phyloP scores from a whole-genome alignment of 2,797 vertebrate genomes.

The Gadopsis marmoratus region DNA sequence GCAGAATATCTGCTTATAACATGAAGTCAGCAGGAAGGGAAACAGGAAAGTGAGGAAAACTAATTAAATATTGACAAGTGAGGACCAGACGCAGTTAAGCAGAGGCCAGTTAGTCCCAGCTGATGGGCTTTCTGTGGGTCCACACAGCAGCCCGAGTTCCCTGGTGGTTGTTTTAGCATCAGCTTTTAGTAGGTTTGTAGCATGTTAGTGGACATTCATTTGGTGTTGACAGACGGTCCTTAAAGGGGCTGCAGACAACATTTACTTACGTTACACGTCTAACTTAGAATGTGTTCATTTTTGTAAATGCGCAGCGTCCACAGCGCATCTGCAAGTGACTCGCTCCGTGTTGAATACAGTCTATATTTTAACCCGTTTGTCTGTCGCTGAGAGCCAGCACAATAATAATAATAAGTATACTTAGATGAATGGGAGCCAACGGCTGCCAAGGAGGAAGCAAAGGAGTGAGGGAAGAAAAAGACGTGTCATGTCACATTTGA shows the following conservation, averaged over 20 bases:
- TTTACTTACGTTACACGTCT: no score
- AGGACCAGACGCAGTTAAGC: not conserved
- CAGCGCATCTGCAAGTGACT: not conserved
- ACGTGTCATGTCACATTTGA: no score
- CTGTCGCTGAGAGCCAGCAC: no score
- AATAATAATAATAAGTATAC: not conserved
- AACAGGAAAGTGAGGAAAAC: not conserved
- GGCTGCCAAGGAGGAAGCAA: no score
- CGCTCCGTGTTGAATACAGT: no score
- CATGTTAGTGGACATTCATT: not conserved
- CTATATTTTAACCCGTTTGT: no score
- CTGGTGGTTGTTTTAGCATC: no score
- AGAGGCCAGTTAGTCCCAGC: not conserved
- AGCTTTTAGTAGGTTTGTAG: not conserved
- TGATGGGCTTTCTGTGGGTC: not conserved
- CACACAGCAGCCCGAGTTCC: not conserved
- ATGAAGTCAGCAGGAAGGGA: not conserved
- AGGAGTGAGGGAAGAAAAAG: no score
- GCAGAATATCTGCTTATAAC: not conserved
- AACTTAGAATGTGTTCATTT: no score
- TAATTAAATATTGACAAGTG: constrained; percentile 18
- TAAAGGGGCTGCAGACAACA: no score
- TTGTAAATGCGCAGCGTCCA: not conserved
- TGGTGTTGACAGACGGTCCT: not conserved
- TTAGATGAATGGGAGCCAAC: no score